Evolutionary conservation across 1,140 invertebrate species (phyloP), one percentile per base, ranked within the genome.

Genomic region (Drosophila ohnishii): DNA sequence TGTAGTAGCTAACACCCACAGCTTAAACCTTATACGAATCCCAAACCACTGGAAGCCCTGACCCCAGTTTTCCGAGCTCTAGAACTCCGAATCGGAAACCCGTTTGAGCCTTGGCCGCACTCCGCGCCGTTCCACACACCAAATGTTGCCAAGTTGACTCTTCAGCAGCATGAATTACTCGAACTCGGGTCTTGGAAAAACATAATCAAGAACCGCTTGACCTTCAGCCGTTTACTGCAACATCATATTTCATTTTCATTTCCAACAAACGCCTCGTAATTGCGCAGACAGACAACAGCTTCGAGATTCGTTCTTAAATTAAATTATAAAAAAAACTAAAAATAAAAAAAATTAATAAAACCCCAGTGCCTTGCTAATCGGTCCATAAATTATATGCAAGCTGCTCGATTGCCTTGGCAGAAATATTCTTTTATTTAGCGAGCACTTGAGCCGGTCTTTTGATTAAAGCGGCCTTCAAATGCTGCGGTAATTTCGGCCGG

Each of bases 401-500:
- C 30, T 65, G 60, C 75, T 77, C 10, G 83, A 70, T 73, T 66
- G 70, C 83, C 83, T 86, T 86, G 84, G 64, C 57, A 77, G 66
- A 62, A 80, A 72, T 78, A 78, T 64, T 80, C 75, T 61, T 71
- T 48, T 60, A 59, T 56, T 60, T 72, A 57, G 39, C 30, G 28
- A 63, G 55, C 55, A 64, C 56, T 71, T 39, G 51, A 58, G 34
- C 65, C 37, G 47, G 55, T 71, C 65, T 59, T 71, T 59, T 59
- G 35, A 71, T 70, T 69, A 48, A 16, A 14, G 5, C 9, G 65
- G 37, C 67, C 53, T 71, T 34, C 57, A 59, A 71, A 19, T 30
- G 37, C 63, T 67, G 6, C 34, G 16, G 64, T 42, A 71, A 58
- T 35, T 57, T 69, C 69, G 10, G 19, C 28, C 32, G 51, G 28